Evolutionary conservation across 2,888 invertebrate species (phyloP), one percentile per base, ranked within the genome.

Genomic region (Cerceris rybyensis): DNA sequence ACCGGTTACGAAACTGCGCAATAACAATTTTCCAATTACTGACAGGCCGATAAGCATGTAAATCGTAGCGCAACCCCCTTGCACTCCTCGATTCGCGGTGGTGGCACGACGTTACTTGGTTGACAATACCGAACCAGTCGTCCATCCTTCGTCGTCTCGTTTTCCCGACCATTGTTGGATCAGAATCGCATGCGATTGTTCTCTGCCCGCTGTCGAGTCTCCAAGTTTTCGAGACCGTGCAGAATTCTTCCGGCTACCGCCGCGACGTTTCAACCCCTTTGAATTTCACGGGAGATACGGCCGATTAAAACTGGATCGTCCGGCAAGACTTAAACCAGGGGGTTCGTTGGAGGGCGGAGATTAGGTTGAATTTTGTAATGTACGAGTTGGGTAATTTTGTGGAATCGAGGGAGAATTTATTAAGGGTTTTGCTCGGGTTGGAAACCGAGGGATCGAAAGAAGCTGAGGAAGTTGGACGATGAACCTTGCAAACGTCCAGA

Each of bases 1-100:
- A 43, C 57, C 49, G 54, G 59, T 41, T 63, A 59, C 39, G 64
- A 69, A 69, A 69, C 64, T 63, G 75, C 42, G 74, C 70, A 69
- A 80, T 82, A 83, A 81, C 77, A 74, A 80, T 84, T 83, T 82
- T 81, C 74, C 78, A 80, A 83, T 86, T 84, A 81, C 59, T 64
- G 74, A 63, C 67, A 63, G 69, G 59, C 71, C 74, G 79, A 64
- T 80, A 73, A 83, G 71, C 78, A 79, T 84, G 81, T 65, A 84
- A 83, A 81, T 81, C 64, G 61, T 52, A 14, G 57, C 54, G 63
- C 76, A 69, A 79, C 79, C 79, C 74, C 72, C 65, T 14, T 8
- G 60, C 8, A 16, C 55, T 13, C 55, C 55, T 16, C n/a, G 11
- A 16, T 7, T 28, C 57, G 17, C 54, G 13, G n/a, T 39, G 8